Base-by-base conservation (phyloP, 2,113 vertebrate genomes). In the Elachura formosa region DNA sequence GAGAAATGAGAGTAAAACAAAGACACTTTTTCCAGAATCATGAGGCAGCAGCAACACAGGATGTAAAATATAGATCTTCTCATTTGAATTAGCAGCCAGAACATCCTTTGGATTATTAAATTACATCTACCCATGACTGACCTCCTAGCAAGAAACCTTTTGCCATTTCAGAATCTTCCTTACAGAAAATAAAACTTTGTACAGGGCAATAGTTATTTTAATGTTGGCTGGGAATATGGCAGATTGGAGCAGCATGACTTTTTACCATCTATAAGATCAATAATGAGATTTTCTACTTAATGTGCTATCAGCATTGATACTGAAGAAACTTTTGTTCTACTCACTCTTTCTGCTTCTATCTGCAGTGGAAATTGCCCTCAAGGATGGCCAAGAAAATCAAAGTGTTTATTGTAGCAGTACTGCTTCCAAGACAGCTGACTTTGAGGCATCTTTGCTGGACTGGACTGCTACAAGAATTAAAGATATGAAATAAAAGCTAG, bases 281-380 rank as follows among this genome's bases (percentile, higher is more conserved):
- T 15, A 48, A 61, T 33, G 13, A 67, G 5, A 48, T 14, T 48
- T 73, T 77, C 33, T 81, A 9, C 10, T 67, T 38, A 71, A 31
- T 52, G 20, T 51, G 10, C 7, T 69, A 25, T 51, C 9, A 63
- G 1, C 0, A 0, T 40, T 9, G 14, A 1, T 5, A 10, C 28
- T 51, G 61, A 74, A 61, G 51, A 78, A 77, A 22, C 11, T 33
- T 74, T 77, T 62, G 31, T 64, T n/a, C 36, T 59, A 5, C 4
- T 69, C 31, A 52, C 17, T 88, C 28, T 72, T 76, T 87, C 33
- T 77, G 12, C 24, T 73, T 77, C 31, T 51, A 10, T 34, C n/a
- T 43, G 14, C 55, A 81, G 21, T 12, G 48, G 48, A 78, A 84
- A 45, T 36, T 66, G 22, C n/a, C 41, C 23, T 19, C 62, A 72